Base-by-base conservation (phyloP, 2,113 vertebrate species). In the Coryphaenoides rupestris region DNA sequence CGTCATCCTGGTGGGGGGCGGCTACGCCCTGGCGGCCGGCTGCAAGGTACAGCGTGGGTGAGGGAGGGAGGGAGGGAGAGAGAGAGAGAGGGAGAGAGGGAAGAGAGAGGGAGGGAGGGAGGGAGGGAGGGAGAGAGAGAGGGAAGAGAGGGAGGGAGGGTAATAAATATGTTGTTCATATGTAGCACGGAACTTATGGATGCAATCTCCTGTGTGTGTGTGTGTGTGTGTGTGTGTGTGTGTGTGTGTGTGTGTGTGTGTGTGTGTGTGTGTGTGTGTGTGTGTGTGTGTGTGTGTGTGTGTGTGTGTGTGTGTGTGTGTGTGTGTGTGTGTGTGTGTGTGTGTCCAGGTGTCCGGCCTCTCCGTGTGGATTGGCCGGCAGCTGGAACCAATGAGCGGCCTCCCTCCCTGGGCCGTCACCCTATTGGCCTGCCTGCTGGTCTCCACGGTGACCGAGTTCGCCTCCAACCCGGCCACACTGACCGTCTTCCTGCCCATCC, bases 391-490 rank as follows among this genome's bases (percentile, higher is more conserved):
- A 68, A 91, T 99, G 87, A 98, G 93, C 23, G 96, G 93, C 58
- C 93, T 99, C 69, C 96, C 97, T 0, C 94, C 89, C 0, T 98
- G 97, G 97, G 92, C 92, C 0, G 92, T 98, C 78, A 96, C 94
- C 60, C 90, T 99, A 65, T 87, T 99, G 72, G 94, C 95, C 2
- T 99, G 96, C 76, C 81, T 98, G 76, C 91, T 99, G 60, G 96
- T 99, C 58, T 98, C 97, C 13, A 89, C 93, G 0, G 92, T 98
- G 74, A 99, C 97, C 0, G 97, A 99, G 86, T 98, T 99, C 15
- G 96, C 98, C 67, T 98, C 96, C 76, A 98, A 98, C 74, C 95
- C 97, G 0, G 96, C 97, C 46, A 98, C 96, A 40, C 95, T 99
- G 77, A 98, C 96, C 1, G 95, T 99, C 70, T 98, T 99, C 84